Evolutionary conservation across 2,797 vertebrate species (phyloP).

Genomic region (Microhierax caerulescens): DNA sequence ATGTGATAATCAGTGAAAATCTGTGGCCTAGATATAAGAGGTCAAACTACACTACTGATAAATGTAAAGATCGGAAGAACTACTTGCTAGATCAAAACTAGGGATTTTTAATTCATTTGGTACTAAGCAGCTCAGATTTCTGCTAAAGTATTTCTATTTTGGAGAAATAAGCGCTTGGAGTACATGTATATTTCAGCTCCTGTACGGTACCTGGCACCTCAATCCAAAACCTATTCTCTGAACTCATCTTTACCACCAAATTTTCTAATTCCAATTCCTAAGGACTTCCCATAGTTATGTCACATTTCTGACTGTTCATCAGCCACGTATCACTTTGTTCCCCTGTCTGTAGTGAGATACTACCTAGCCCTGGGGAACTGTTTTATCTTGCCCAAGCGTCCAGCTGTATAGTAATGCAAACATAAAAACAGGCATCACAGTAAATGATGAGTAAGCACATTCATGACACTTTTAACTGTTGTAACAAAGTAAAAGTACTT

Average conservation of each 20-base stretch:
- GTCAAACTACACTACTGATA: neutral
- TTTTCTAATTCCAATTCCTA: neutral
- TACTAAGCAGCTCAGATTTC: neutral
- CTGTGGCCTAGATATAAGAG: neutral
- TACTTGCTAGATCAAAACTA: neutral
- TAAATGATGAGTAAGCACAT: neutral
- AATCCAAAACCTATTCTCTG: neutral
- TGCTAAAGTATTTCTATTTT: neutral
- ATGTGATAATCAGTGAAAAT: neutral
- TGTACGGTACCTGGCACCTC: neutral
- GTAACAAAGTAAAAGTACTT: neutral
- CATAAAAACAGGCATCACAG: neutral
- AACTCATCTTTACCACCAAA: neutral
- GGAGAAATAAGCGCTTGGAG: neutral
- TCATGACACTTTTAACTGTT: neutral
- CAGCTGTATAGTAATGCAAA: neutral
- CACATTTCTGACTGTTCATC: neutral
- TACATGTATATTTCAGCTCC: neutral
- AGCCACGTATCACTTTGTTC: accelerated
- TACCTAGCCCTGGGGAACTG: neutral
- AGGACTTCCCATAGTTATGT: neutral
- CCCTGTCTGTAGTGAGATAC: neutral
- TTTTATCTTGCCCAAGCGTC: neutral
- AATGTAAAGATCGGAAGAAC: neutral
- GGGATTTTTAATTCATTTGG: neutral